These are phyloP conservation scores for Ceryle rudis DNA, from an alignment of 2,797 vertebrate species.

Conservation along the genomic window DNA sequence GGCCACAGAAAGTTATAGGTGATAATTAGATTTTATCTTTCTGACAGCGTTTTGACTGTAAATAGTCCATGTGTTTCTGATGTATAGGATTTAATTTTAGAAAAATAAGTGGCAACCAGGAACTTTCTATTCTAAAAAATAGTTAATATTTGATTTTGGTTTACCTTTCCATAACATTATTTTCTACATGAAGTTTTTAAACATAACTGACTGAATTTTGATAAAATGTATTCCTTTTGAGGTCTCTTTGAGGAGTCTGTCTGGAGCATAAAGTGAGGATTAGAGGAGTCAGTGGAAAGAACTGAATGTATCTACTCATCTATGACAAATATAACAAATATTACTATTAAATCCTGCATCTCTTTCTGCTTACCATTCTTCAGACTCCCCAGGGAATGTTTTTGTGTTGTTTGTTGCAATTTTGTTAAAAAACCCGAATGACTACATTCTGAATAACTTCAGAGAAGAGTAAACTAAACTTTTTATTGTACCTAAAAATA, in stretches of 20 bases:
- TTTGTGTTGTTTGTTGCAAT: background rate
- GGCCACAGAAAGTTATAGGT: background rate
- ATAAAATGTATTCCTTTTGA: background rate
- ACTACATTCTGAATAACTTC: background rate
- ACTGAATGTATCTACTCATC: background rate
- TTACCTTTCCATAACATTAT: background rate
- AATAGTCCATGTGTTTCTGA: background rate
- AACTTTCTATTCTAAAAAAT: background rate
- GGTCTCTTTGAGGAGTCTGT: background rate
- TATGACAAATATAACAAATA: slow-evolving; percentile 26
- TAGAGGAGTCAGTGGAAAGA: background rate
- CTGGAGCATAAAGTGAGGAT: background rate
- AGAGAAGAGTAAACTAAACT: background rate
- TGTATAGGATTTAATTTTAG: background rate
- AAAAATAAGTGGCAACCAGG: background rate
- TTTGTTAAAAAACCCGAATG: background rate
- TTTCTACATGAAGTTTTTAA: background rate
- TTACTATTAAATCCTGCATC: background rate
- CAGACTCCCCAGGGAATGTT: slow-evolving; percentile 1
- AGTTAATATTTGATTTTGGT: background rate
- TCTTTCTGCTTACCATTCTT: background rate
- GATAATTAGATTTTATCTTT: background rate
- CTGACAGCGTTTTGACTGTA: background rate
- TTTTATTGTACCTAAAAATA: slow-evolving; percentile 10
- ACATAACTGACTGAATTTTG: background rate